A percentile compares a stretch with the other conserved stretches of the same genome.
phyloP scores from a whole-genome alignment of 2,113 vertebrate genomes.

The Carlito syrichta region DNA sequence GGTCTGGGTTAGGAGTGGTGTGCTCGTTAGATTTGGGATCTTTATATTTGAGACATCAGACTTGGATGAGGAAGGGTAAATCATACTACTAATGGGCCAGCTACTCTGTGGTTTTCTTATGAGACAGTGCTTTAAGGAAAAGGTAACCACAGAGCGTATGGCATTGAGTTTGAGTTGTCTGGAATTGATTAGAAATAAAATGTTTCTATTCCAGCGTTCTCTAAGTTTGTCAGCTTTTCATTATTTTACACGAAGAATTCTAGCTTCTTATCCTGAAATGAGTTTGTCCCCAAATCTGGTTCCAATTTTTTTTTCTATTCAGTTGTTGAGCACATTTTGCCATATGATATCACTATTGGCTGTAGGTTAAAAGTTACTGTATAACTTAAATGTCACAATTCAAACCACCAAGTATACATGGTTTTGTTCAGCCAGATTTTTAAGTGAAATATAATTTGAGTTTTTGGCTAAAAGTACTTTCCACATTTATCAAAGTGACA shows the following conservation, averaged over 20 bases:
- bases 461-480: constrained; percentile 72
- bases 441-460: constrained; percentile 71
- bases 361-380: constrained; percentile 64
- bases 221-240: constrained; percentile 62
- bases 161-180: constrained; percentile 55
- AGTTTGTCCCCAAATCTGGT: constrained; percentile 74
- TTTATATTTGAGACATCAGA: not conserved
- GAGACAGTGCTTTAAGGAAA: not conserved
- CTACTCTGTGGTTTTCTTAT: constrained; percentile 7
- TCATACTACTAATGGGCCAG: not conserved
- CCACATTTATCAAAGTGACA: constrained; percentile 78
- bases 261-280: constrained; percentile 56
- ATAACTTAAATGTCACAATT: constrained; percentile 73
- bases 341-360: constrained; percentile 77
- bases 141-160: not conserved
- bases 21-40: not conserved
- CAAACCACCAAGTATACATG: constrained; percentile 63
- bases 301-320: constrained; percentile 28
- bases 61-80: not conserved
- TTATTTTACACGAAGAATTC: constrained; percentile 61
- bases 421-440: constrained; percentile 75
- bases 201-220: constrained; percentile 53
- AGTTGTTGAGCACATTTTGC: constrained; percentile 52
- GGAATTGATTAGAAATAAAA: constrained; percentile 68
- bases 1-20: not conserved